Evolutionary conservation across 2,797 vertebrate genomes (phyloP), one percentile per base, ranked within the genome.

Genomic region (Lophius americanus): DNA sequence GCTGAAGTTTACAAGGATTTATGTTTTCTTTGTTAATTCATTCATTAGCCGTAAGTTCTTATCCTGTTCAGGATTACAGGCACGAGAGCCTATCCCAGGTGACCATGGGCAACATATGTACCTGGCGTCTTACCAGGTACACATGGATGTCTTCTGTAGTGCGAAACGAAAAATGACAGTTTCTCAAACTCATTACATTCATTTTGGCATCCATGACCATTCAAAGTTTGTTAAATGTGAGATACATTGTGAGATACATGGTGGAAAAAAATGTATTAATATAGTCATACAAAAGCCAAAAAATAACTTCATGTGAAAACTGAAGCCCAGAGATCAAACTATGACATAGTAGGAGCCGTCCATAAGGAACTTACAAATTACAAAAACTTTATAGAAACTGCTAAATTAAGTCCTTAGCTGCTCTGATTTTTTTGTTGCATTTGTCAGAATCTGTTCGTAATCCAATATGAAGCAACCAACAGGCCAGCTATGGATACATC

Each of bases 401-500:
- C 67, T 9, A 9, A 14, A n/a, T 50, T n/a, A 51, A 64, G 51
- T 50, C 42, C 51, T 10, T 0, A 8, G 49, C 68, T 42, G 32
- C 32, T 46, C 23, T 62, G 47, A 57, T 70, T 64, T 79, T 52
- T 33, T 43, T 7, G 12, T 36, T 3, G 5, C 1, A 64, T 3
- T 14, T 50, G 58, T 78, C 52, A 69, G 68, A 50, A 64, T 59
- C 51, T 11, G 46, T 57, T 66, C 37, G 44, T 64, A 68, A 82
- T 73, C 56, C 11, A 8, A 46, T 73, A 73, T 73, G 7, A 69
- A 43, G 47, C 12, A 47, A 38, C 42, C 54, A 66, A 52, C 1
- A 1, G 52, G 46, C 51, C 72, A 66, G 68, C 69, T 64, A 75
- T 68, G 55, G 64, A 82, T 69, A 66, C 65, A 59, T 76, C 43